Base-by-base conservation (phyloP, 2,113 vertebrate genomes). In the Trochalopteron elliotii region DNA sequence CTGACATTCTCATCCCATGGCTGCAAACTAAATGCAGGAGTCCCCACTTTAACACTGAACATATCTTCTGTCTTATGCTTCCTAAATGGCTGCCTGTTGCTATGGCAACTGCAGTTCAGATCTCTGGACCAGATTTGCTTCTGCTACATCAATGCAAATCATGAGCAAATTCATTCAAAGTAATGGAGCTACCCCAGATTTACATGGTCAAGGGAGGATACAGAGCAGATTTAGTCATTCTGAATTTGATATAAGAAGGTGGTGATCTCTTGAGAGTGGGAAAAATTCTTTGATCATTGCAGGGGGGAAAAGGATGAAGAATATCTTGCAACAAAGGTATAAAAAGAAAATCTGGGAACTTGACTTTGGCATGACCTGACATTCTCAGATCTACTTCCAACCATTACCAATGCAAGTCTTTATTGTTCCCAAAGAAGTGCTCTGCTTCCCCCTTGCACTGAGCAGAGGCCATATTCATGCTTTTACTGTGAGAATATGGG, bases 61-160 rank as follows among this genome's bases (percentile, higher is more conserved):
- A 55, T 16, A 47, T 67, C 67, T 95, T 55, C 78, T 87, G 84
- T 87, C 94, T 82, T 65, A 3, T 64, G 82, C 79, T 89, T 81
- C 90, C 1, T 9, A 83, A 91, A 74, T 0, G 12, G 79, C 91
- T 93, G 91, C 87, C 67, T 77, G 92, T 92, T 96, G 60, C 88
- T 88, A 90, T 84, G 88, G 92, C 14, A 94, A 96, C 75, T 71
- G 88, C 88, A 68, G 47, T 82, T 88, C 79, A 35, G 85, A 6
- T 67, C 6, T 1, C 80, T 95, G 93, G 82, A 94, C 92, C 87
- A 91, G 78, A 78, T 80, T 91, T 88, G 64, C 79, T 83, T 92
- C 85, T 60, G 42, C 65, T 88, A 56, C 80, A 92, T 90, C 92
- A 78, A 92, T 78, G 76, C 83, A 92, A 92, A 92, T 86, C 18